A percentile compares a stretch with the other conserved stretches of the same genome.
These are phyloP conservation scores for Lampris incognitus DNA, from an alignment of 2,113 vertebrate species.

Conservation along the genomic window DNA sequence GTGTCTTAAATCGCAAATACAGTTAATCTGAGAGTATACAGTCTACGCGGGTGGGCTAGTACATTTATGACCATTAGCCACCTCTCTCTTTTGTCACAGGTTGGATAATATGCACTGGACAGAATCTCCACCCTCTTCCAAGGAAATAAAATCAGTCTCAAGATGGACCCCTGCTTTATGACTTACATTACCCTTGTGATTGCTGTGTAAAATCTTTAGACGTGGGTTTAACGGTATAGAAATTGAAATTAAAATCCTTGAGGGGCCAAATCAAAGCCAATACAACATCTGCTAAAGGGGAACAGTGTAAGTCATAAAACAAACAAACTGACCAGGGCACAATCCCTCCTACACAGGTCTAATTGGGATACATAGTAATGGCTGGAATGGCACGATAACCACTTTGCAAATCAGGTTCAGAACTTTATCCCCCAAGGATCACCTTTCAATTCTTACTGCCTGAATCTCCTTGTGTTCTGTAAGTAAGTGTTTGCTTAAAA, in stretches of 20 bases:
- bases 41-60: conserved; percentile 17
- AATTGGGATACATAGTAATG: conserved; percentile 77
- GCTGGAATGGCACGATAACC: conserved; percentile 73
- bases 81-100: conserved; percentile 77
- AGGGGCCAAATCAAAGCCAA: conserved; percentile 54
- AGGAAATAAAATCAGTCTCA: conserved; percentile 77
- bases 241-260: conserved; percentile 28
- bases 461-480: background rate
- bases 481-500: background rate
- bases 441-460: conserved; percentile 21
- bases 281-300: conserved; percentile 31
- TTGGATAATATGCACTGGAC: conserved; percentile 76
- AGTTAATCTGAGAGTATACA: conserved; percentile 17
- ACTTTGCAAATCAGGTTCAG: conserved; percentile 78
- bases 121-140: conserved; percentile 79
- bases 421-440: conserved; percentile 44
- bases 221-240: conserved; percentile 32
- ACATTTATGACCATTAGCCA: conserved; percentile 52
- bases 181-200: conserved; percentile 72
- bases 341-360: conserved; percentile 77
- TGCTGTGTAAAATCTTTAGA: conserved; percentile 23
- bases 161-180: conserved; percentile 82
- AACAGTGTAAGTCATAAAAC: conserved; percentile 78
- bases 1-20: conserved; percentile 21
- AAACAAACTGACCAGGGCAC: conserved; percentile 79